These are phyloP conservation scores for Sinella curviseta DNA, from an alignment of 1,140 invertebrate species.

Conservation along the genomic window DNA sequence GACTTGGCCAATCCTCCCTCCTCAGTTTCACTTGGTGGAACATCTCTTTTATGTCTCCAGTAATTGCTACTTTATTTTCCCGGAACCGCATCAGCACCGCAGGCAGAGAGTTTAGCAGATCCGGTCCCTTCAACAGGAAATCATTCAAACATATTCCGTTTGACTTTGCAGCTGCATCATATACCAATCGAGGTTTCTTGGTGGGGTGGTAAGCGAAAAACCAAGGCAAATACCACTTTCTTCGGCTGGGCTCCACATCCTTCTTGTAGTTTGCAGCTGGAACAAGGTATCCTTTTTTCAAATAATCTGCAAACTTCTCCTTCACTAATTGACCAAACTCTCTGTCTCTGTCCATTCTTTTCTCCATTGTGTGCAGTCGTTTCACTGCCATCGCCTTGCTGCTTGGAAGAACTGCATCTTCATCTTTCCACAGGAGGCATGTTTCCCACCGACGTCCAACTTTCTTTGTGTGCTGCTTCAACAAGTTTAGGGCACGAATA, in stretches of 20 bases:
- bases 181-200: slow-evolving; percentile 15
- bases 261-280: background rate
- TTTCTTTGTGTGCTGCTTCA: background rate
- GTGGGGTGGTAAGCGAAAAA: background rate
- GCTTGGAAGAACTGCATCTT: slow-evolving; percentile 28
- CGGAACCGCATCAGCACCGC: slow-evolving; percentile 45
- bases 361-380: slow-evolving; percentile 30
- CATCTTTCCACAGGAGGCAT: slow-evolving; percentile 38
- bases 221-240: slow-evolving; percentile 3
- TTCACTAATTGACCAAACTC: slow-evolving; percentile 13
- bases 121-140: slow-evolving; percentile 5
- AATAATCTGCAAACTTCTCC: slow-evolving; percentile 27
- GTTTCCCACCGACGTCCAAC: slow-evolving; percentile 37
- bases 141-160: background rate
- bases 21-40: no score
- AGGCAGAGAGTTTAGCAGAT: slow-evolving; percentile 1
- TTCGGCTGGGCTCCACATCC: background rate
- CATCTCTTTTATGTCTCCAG: no score
- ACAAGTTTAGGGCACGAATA: background rate
- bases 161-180: slow-evolving; percentile 8
- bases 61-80: slow-evolving; percentile 41
- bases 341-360: slow-evolving; percentile 24
- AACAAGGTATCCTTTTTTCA: slow-evolving; percentile 30
- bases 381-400: slow-evolving; percentile 23
- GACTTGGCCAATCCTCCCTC: no score